Conservation (phyloP, 2,113 vertebrate genomes). For the Athene noctua region DNA sequence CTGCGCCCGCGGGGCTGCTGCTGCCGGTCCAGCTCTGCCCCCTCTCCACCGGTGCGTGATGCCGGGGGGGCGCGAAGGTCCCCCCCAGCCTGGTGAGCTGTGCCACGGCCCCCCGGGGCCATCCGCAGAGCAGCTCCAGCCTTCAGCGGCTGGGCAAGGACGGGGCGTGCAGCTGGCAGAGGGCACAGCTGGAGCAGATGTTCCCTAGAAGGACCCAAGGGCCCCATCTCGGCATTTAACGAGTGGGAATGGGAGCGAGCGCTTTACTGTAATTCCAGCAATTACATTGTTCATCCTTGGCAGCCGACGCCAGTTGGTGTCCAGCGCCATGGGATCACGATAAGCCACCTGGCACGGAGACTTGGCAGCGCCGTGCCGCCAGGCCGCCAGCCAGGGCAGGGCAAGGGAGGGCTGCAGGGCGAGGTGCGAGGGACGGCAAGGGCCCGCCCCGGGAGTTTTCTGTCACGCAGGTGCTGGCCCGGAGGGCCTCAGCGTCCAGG, state of each 20-base stretch:
- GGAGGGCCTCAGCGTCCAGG: accelerated
- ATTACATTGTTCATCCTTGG: conserved; percentile 72
- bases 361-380: background rate
- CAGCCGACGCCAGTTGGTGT: conserved; percentile 22
- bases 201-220: conserved; percentile 53
- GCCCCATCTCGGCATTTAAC: conserved; percentile 35
- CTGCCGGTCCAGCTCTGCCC: background rate
- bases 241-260: conserved; percentile 66
- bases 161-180: accelerated
- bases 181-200: conserved; percentile 53
- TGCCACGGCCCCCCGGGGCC: accelerated
- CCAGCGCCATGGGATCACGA: background rate
- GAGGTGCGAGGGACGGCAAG: conserved; percentile 34
- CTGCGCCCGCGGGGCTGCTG: accelerated
- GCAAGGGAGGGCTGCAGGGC: background rate
- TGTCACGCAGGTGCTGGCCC: background rate
- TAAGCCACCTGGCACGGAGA: conserved; percentile 34
- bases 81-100: background rate
- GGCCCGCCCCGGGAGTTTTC: background rate
- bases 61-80: background rate
- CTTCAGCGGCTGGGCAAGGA: accelerated
- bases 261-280: conserved; percentile 73
- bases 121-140: background rate
- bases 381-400: background rate
- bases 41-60: accelerated